Evolutionary conservation across 2,113 vertebrate species (phyloP), one percentile per base, ranked within the genome.

Genomic region (Rana temporaria): DNA sequence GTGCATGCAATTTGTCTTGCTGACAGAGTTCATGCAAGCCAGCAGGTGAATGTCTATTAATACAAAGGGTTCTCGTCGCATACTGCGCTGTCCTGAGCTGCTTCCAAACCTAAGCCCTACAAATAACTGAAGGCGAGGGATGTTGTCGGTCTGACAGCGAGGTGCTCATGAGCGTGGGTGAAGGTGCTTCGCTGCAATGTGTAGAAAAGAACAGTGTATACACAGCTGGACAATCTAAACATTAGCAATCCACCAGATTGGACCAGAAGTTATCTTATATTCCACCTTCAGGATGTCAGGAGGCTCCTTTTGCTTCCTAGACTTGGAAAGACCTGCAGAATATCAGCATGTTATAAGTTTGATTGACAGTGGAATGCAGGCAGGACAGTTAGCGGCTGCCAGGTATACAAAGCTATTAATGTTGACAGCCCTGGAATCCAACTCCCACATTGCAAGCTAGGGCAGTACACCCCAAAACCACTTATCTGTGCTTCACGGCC

Each of bases 281-380:
- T 32, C 22, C 32, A 62, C 57, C 32, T 76, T 60, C 15, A 16
- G 24, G 42, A 24, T 30, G 34, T 14, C 76, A 34, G 5, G n/a
- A 4, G 30, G 22, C 78, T 53, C 6, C 38, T 48, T 34, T 22
- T 16, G 59, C 17, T n/a, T 22, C 56, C 6, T 72, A 53, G 26
- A 7, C 42, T 19, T 82, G 63, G 24, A 73, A 66, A 66, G 62
- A 66, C 70, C 70, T 82, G 52, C 24, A 72, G 57, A 68, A 48
- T 34, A 76, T 68, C 81, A 74, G 20, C 48, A 56, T 48, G 52
- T 59, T 59, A 26, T 4, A 66, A 18, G 19, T 18, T 19, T 57
- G 20, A 52, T 26, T 76, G 71, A 83, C 63, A 76, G 52, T 16
- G 81, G 71, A 83, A 83, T 76, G 48, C 30, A 68, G 55, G 64